A percentile compares a stretch with the other conserved stretches of the same genome.
These are phyloP conservation scores for Speoplatyrhinus poulsoni DNA, from an alignment of 2,113 vertebrate species.

Conservation along the genomic window DNA sequence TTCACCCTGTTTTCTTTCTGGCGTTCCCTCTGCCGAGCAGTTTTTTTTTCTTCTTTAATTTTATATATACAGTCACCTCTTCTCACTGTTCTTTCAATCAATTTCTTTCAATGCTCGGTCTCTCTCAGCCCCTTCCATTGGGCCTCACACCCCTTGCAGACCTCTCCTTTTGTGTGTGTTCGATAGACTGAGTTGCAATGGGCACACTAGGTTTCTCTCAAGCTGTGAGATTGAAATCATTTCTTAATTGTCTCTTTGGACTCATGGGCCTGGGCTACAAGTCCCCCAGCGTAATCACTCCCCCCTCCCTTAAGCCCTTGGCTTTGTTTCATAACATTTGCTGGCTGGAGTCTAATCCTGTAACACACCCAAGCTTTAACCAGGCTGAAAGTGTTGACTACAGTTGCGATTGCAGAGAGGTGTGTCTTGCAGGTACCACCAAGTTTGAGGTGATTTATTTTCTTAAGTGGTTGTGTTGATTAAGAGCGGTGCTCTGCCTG, in stretches of 20 bases:
- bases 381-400: constrained; percentile 57
- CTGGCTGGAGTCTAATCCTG: too few species aligned
- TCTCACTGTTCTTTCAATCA: background rate
- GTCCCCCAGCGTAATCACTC: constrained; percentile 54
- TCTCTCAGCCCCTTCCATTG: background rate
- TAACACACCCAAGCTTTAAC: constrained; percentile 36
- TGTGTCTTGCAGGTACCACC: constrained; percentile 30
- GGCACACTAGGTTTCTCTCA: constrained; percentile 43
- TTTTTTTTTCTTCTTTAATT: background rate
- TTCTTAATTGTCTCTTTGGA: constrained; percentile 57
- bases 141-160: constrained; percentile 27
- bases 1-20: constrained; percentile 26
- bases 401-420: constrained; percentile 35
- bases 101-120: background rate
- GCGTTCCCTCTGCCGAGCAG: background rate
- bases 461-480: constrained; percentile 25
- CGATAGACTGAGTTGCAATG: constrained; percentile 2
- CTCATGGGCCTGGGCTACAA: constrained; percentile 25
- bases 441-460: constrained; percentile 36
- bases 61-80: background rate
- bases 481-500: too few species aligned
- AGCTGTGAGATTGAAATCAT: constrained; percentile 65
- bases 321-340: constrained; percentile 59
- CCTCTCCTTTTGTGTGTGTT: constrained; percentile 42
- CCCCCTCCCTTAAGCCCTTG: constrained; percentile 39